phyloP scores from a whole-genome alignment of 1,140 invertebrate species.

The Drosophila pseudoananassae region DNA sequence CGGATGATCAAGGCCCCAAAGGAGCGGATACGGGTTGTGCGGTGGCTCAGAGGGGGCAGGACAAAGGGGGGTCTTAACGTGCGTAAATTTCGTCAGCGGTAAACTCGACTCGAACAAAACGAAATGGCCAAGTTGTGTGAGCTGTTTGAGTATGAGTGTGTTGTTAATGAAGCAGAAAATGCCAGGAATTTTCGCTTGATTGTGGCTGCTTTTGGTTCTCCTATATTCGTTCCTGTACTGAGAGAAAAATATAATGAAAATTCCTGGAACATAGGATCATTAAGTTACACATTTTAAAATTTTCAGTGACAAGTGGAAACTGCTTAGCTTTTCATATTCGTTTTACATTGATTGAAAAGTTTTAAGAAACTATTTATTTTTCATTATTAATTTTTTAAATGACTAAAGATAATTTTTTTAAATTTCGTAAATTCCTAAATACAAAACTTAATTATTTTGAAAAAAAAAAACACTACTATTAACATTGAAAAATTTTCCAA shows the following conservation, averaged over 20 bases:
- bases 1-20: constrained; percentile 47
- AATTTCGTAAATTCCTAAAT: too few species aligned
- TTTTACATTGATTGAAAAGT: too few species aligned
- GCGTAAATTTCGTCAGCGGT: constrained; percentile 68
- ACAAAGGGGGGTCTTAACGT: constrained; percentile 24
- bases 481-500: too few species aligned
- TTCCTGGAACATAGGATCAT: too few species aligned
- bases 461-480: not conserved
- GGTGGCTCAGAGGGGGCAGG: not conserved
- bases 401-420: too few species aligned
- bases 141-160: constrained; percentile 32
- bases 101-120: constrained; percentile 61
- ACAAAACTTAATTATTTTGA: too few species aligned
- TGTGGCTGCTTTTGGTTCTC: constrained; percentile 44
- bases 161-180: constrained; percentile 82
- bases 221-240: constrained; percentile 2
- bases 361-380: too few species aligned
- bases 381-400: too few species aligned
- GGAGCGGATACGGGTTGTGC: not conserved
- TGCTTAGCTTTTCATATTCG: too few species aligned
- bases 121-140: constrained; percentile 65
- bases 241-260: constrained; percentile 7
- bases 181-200: constrained; percentile 79
- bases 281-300: too few species aligned
- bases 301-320: too few species aligned